Conservation (phyloP, 2,888 invertebrate genomes). For the Agrochola lota region DNA sequence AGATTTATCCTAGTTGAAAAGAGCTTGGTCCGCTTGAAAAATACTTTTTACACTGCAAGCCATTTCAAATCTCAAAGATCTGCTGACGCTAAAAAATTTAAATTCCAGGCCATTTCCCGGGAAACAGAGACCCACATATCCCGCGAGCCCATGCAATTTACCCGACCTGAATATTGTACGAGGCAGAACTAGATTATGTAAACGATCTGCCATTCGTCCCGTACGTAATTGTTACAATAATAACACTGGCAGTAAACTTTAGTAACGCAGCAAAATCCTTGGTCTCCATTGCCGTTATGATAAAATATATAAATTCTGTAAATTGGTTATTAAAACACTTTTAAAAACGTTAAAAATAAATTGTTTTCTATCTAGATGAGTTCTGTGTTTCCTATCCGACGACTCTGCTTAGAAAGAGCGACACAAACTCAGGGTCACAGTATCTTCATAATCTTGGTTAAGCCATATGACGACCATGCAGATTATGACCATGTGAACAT, state of each 20-base stretch:
- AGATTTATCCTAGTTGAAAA: neutral
- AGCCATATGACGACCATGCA: neutral
- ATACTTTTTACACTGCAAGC: neutral
- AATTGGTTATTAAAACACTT: neutral
- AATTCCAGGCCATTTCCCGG: constrained; percentile 38
- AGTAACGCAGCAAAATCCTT: constrained; percentile 4
- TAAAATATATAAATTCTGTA: neutral
- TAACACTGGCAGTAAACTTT: constrained; percentile 24
- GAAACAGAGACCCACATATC: neutral
- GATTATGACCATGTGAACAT: too few relatives aligned
- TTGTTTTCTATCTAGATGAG: neutral
- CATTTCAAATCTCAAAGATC: constrained; percentile 9
- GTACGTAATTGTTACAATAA: constrained; percentile 33
- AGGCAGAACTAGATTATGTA: constrained; percentile 45
- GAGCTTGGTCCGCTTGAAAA: neutral
- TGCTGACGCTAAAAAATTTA: constrained; percentile 39
- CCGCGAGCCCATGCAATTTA: constrained; percentile 39
- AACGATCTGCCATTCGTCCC: constrained; percentile 42
- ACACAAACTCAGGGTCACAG: neutral
- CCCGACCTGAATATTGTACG: constrained; percentile 48
- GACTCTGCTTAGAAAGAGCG: neutral
- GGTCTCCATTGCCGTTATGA: neutral
- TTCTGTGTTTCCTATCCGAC: neutral
- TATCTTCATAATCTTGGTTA: neutral
- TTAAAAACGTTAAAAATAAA: neutral